Evolutionary conservation across 2,888 invertebrate species (phyloP).

Genomic region (Phasia obesa): DNA sequence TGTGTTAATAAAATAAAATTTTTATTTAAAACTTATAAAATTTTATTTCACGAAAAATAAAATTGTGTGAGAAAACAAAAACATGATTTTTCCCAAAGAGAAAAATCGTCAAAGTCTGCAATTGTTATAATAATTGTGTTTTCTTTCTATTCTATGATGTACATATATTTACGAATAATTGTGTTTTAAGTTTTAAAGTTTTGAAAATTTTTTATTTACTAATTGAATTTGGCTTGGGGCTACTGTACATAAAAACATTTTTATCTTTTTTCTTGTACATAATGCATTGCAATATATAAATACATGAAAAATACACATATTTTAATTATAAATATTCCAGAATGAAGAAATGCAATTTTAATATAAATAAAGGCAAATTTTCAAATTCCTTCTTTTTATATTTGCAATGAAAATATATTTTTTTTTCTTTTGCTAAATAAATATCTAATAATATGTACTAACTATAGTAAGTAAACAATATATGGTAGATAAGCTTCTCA

Average conservation of each 20-base stretch:
- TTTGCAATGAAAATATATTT: slow-evolving; percentile 41
- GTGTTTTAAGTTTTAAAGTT: slow-evolving; percentile 7
- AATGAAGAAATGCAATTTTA: slow-evolving; percentile 41
- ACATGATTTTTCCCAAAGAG: too few species aligned
- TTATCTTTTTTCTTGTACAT: slow-evolving; percentile 48
- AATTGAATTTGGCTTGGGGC: slow-evolving; percentile 3
- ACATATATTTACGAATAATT: background rate
- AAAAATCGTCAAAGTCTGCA: too few species aligned
- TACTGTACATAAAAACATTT: slow-evolving; percentile 16
- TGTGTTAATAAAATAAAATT: too few species aligned
- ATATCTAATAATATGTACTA: slow-evolving; percentile 35
- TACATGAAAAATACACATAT: slow-evolving; percentile 22
- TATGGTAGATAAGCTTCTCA: slow-evolving; percentile 67
- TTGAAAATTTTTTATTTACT: background rate
- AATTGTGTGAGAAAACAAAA: too few species aligned
- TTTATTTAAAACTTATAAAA: too few species aligned
- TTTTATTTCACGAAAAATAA: too few species aligned
- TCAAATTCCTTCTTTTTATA: slow-evolving; percentile 55
- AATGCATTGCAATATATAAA: slow-evolving; percentile 48
- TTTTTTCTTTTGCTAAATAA: slow-evolving; percentile 50
- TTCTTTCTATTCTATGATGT: background rate
- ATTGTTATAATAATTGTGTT: too few species aligned
- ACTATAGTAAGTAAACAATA: slow-evolving; percentile 30
- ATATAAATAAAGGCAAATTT: slow-evolving; percentile 47
- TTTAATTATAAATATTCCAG: slow-evolving; percentile 53